Conservation (phyloP, 2,113 vertebrate species). For the Oreochromis tanganicae region DNA sequence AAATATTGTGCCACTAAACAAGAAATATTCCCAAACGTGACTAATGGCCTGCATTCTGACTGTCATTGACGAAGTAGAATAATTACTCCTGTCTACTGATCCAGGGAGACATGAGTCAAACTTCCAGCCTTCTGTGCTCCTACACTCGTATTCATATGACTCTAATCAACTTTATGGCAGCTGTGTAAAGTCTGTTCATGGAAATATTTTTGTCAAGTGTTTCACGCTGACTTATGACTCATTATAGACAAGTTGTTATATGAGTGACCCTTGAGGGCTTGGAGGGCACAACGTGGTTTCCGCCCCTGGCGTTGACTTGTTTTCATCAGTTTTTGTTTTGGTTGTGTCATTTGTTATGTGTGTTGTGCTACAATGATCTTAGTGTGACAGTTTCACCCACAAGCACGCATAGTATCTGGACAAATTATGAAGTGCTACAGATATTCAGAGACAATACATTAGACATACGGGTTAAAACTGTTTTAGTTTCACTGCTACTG, state of each 20-base stretch:
- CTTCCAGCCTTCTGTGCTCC: not conserved
- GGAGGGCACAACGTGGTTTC: not conserved
- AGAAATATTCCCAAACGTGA: constrained; percentile 10
- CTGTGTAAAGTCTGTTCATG: not conserved
- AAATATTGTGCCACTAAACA: not conserved
- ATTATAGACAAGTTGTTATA: not conserved
- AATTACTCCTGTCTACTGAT: not conserved
- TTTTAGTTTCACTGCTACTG: not conserved
- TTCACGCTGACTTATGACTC: constrained; percentile 20
- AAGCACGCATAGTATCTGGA: not conserved
- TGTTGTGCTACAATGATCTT: not conserved
- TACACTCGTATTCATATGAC: not conserved
- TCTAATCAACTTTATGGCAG: not conserved
- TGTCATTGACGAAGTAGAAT: constrained; percentile 2
- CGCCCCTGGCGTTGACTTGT: not conserved
- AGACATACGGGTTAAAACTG: not conserved
- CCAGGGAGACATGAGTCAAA: constrained; percentile 49
- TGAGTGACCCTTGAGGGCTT: not conserved
- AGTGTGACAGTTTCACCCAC: not conserved
- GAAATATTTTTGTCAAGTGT: constrained; percentile 5
- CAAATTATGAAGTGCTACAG: not conserved
- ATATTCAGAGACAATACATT: not conserved
- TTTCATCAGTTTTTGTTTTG: constrained; percentile 11
- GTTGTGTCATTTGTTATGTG: not conserved
- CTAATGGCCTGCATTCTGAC: constrained; percentile 5